Evolutionary conservation across 2,888 invertebrate species (phyloP).

Genomic region (Melieria omissa): DNA sequence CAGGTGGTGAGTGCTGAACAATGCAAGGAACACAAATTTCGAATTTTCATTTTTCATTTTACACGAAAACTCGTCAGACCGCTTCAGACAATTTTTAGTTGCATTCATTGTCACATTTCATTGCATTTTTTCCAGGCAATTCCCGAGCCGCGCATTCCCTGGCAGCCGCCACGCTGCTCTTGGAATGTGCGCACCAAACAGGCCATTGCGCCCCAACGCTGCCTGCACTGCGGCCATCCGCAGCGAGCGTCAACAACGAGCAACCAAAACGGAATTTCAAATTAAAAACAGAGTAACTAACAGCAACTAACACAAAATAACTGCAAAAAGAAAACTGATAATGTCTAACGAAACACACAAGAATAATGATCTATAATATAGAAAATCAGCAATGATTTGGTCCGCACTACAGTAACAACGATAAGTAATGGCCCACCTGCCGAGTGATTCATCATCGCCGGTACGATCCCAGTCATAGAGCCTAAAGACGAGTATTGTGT

Average conservation of each 20-base stretch:
- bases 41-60: slow-evolving; percentile 5
- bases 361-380: not conserved
- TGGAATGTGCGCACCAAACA: slow-evolving; percentile 7
- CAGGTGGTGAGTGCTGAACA: slow-evolving; percentile 49
- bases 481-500: slow-evolving; percentile 72
- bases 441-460: slow-evolving; percentile 90
- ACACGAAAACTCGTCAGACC: not conserved
- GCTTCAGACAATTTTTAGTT: not conserved
- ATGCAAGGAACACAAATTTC: slow-evolving; percentile 5
- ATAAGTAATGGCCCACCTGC: slow-evolving; percentile 76
- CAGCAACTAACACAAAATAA: not conserved
- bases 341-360: not conserved
- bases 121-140: slow-evolving; percentile 51
- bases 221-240: slow-evolving; percentile 24
- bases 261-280: not conserved
- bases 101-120: not conserved
- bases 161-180: slow-evolving; percentile 56
- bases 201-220: slow-evolving; percentile 2
- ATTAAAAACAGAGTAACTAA: slow-evolving; percentile 1
- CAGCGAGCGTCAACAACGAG: not conserved
- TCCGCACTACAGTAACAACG: not conserved
- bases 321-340: not conserved
- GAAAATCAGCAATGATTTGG: slow-evolving; percentile 8
- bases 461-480: slow-evolving; percentile 94
- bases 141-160: slow-evolving; percentile 65